A percentile compares a stretch with the other conserved stretches of the same genome.
Evolutionary conservation across 2,797 vertebrate genomes (phyloP).

Genomic region (Salmo trutta): DNA sequence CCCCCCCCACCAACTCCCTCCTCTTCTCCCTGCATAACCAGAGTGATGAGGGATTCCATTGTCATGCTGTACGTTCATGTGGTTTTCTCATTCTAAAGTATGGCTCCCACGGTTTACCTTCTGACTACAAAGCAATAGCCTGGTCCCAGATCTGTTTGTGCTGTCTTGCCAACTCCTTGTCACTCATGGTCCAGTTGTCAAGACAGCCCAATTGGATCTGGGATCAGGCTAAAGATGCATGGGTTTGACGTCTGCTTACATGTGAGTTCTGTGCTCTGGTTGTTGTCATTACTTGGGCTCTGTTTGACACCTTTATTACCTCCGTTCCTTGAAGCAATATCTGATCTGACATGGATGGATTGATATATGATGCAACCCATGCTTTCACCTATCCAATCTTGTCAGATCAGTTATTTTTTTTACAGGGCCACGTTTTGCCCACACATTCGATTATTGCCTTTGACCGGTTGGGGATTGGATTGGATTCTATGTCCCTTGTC

Average conservation of each 20-base stretch:
- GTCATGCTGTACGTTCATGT: conserved; percentile 37
- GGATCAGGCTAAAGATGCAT: not conserved
- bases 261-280: not conserved
- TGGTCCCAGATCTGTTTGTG: not conserved
- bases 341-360: not conserved
- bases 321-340: not conserved
- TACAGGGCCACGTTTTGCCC: not conserved
- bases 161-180: not conserved
- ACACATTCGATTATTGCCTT: not conserved
- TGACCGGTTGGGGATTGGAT: not conserved
- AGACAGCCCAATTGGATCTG: not conserved
- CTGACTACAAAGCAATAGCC: not conserved
- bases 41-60: conserved; percentile 38
- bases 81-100: conserved; percentile 23
- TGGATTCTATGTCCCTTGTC: not conserved
- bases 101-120: not conserved
- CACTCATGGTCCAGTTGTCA: not conserved
- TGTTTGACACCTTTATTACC: not conserved
- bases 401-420: not conserved
- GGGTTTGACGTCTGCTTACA: not conserved
- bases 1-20: conserved; percentile 22
- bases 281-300: not conserved
- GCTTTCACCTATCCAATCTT: not conserved
- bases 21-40: conserved; percentile 18
- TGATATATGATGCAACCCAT: not conserved